Evolutionary conservation across 2,888 invertebrate genomes (phyloP).

Genomic region (Cynaeus angustus): DNA sequence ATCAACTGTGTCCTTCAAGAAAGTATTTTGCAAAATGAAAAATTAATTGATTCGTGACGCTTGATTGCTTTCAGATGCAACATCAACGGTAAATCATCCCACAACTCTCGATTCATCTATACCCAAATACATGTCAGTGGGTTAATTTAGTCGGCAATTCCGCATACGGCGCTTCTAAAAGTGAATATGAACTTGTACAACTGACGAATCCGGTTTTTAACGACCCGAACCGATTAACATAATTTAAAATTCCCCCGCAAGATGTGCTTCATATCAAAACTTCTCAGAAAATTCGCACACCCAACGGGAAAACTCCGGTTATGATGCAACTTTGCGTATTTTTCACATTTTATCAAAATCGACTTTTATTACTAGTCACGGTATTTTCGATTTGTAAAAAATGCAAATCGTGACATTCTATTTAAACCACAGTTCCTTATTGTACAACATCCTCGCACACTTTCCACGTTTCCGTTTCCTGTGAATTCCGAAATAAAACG

Average conservation of each 20-base stretch:
- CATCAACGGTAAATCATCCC: constrained; percentile 18
- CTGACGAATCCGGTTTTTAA: constrained; percentile 30
- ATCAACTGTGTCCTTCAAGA: too few species aligned
- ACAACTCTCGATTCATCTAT: constrained; percentile 17
- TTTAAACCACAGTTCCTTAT: constrained; percentile 26
- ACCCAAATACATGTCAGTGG: constrained; percentile 31
- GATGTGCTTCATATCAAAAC: too few species aligned
- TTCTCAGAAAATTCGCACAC: not conserved
- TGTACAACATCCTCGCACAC: constrained; percentile 19
- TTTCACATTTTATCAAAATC: constrained; percentile 7
- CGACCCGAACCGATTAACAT: constrained; percentile 20
- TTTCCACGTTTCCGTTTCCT: constrained; percentile 35
- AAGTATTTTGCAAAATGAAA: too few species aligned
- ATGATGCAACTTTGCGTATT: not conserved
- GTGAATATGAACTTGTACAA: constrained; percentile 24
- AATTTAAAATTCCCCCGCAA: constrained; percentile 23
- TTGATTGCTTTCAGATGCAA: not conserved
- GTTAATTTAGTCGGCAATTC: constrained; percentile 16
- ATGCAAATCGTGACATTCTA: constrained; percentile 13
- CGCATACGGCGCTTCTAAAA: constrained; percentile 22
- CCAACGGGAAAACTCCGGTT: not conserved
- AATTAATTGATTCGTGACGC: not conserved
- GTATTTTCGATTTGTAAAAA: constrained; percentile 3
- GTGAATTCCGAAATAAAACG: constrained; percentile 21
- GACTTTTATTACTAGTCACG: constrained; percentile 13